Percentiles rank a stretch among this genome's conserved stretches.
Conservation (phyloP, 1,140 invertebrate genomes). For the Ruditapes philippinarum region DNA sequence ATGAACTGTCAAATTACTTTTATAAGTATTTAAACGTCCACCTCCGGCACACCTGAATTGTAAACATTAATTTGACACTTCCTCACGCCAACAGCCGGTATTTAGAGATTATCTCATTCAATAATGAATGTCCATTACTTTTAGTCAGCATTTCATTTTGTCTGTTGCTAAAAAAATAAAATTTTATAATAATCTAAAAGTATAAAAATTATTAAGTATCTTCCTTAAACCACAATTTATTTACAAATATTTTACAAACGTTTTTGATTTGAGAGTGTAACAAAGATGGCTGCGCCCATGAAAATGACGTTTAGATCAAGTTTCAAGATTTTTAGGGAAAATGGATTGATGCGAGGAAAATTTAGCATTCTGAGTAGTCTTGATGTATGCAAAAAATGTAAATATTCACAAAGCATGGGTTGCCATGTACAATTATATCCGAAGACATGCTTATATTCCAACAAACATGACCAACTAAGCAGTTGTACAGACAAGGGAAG, state of each 20-base stretch:
- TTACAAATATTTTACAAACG: too few relatives aligned
- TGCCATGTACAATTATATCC: background rate
- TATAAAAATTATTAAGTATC: too few relatives aligned
- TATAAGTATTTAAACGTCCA: background rate
- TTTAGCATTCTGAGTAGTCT: background rate
- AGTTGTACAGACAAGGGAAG: background rate
- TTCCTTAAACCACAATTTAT: too few relatives aligned
- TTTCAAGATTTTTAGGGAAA: background rate
- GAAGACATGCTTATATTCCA: too few relatives aligned
- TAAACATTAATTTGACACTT: slow-evolving; percentile 8
- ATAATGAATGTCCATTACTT: background rate
- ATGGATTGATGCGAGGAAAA: background rate
- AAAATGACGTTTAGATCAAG: background rate
- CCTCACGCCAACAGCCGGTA: background rate
- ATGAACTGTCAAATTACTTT: background rate
- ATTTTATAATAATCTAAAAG: too few relatives aligned
- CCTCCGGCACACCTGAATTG: background rate
- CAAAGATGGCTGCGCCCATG: slow-evolving; percentile 63
- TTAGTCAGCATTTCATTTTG: too few relatives aligned
- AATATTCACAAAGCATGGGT: background rate
- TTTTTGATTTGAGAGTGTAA: slow-evolving; percentile 32
- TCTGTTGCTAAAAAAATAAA: too few relatives aligned
- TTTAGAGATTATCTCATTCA: background rate
- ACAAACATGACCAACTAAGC: background rate
- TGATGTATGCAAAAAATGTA: background rate